Evolutionary conservation across 2,888 invertebrate genomes (phyloP).

Genomic region (Drosophila fulvimacula): DNA sequence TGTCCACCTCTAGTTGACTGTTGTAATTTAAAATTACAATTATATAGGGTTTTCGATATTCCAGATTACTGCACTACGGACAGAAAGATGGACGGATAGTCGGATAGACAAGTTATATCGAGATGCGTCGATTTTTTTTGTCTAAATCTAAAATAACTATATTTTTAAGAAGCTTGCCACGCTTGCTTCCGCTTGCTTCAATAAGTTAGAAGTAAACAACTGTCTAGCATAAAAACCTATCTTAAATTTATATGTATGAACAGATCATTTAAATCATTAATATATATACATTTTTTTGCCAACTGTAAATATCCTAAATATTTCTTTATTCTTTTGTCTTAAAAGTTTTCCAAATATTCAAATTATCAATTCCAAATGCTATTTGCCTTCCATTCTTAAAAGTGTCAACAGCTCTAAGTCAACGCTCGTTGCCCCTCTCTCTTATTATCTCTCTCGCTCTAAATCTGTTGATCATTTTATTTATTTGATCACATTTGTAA

Average conservation of each 20-base stretch:
- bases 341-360: background rate
- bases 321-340: background rate
- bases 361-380: background rate
- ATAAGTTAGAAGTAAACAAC: no score
- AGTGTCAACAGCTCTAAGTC: background rate
- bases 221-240: background rate
- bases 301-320: background rate
- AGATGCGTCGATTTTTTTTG: no score
- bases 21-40: no score
- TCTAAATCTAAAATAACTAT: no score
- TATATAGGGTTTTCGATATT: no score
- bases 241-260: background rate
- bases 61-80: background rate
- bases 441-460: background rate
- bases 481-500: background rate
- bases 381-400: background rate
- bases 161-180: no score
- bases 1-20: no score
- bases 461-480: background rate
- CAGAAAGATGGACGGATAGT: no score
- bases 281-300: background rate
- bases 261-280: background rate
- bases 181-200: no score
- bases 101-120: no score
- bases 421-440: fast-evolving